Percentiles rank a stretch among this genome's conserved stretches.
These are phyloP conservation scores for Teleopsis dalmanni DNA, from an alignment of 1,140 invertebrate species.

Conservation along the genomic window DNA sequence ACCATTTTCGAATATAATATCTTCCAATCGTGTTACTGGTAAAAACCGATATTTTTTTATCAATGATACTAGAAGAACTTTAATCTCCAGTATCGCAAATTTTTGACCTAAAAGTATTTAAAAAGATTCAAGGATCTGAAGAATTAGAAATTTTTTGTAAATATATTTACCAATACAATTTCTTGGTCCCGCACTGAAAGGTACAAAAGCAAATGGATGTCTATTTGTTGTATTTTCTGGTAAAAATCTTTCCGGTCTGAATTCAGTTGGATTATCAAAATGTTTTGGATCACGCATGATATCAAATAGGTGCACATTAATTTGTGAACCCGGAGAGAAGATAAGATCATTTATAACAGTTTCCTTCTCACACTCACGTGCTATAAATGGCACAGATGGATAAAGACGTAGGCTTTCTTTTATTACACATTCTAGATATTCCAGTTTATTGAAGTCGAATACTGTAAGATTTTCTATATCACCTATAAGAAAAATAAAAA, in stretches of 20 bases:
- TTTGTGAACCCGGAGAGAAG: constrained; percentile 46
- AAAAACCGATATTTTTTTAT: constrained; percentile 9
- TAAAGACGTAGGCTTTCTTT: constrained; percentile 57
- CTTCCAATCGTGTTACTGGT: constrained; percentile 9
- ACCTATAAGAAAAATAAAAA: neutral
- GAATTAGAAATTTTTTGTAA: constrained; percentile 12
- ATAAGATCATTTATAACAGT: constrained; percentile 37
- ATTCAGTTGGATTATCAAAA: constrained; percentile 65
- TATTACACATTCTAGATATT: constrained; percentile 57
- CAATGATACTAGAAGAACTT: constrained; percentile 6
- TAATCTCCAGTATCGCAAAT: constrained; percentile 15
- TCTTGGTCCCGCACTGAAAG: constrained; percentile 48
- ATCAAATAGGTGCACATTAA: constrained; percentile 46
- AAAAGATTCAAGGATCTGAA: neutral
- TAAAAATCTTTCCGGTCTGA: constrained; percentile 69
- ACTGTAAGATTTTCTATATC: constrained; percentile 38
- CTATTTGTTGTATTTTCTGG: constrained; percentile 51
- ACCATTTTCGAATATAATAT: constrained; percentile 11
- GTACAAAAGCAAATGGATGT: constrained; percentile 50
- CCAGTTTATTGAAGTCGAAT: constrained; percentile 53
- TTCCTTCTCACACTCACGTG: constrained; percentile 50
- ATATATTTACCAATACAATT: constrained; percentile 31
- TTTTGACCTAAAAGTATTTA: constrained; percentile 10
- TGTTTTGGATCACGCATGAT: constrained; percentile 53
- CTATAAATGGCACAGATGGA: constrained; percentile 61